Conservation (phyloP, 1,140 invertebrate genomes). For the Tribolium madens region DNA sequence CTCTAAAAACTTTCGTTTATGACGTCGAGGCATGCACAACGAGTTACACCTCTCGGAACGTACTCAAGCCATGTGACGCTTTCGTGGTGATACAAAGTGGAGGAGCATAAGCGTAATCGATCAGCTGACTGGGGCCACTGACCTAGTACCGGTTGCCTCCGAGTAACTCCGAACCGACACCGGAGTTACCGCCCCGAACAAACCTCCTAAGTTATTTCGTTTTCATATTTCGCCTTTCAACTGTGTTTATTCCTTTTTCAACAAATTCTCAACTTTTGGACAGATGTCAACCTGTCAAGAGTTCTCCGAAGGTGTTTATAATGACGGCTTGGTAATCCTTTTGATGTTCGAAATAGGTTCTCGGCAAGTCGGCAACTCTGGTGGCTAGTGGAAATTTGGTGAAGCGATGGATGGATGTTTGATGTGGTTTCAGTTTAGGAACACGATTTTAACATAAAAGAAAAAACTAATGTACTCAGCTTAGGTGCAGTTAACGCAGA, state of each 20-base stretch:
- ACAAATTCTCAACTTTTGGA: neutral
- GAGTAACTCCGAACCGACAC: constrained; percentile 28
- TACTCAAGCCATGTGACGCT: constrained; percentile 7
- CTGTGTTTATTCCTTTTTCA: neutral
- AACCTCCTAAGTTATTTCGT: constrained; percentile 6
- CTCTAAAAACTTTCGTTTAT: neutral
- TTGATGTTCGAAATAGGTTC: neutral
- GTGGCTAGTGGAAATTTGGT: neutral
- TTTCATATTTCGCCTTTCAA: constrained; percentile 9
- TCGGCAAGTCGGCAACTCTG: neutral
- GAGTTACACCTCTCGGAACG: neutral
- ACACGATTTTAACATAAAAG: neutral
- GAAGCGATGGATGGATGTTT: neutral
- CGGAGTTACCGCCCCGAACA: constrained; percentile 31
- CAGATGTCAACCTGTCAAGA: neutral
- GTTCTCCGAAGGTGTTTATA: neutral
- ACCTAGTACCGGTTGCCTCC: constrained; percentile 46
- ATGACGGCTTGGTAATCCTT: neutral
- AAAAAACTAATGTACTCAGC: too few species aligned
- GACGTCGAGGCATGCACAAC: neutral
- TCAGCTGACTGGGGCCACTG: constrained; percentile 53
- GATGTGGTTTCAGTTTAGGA: neutral
- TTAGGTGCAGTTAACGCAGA: too few species aligned
- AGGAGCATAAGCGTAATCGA: constrained; percentile 28
- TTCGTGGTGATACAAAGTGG: constrained; percentile 40